A percentile compares a stretch with the other conserved stretches of the same genome.
Conservation (phyloP, 2,113 vertebrate genomes). For the Natator depressus region DNA sequence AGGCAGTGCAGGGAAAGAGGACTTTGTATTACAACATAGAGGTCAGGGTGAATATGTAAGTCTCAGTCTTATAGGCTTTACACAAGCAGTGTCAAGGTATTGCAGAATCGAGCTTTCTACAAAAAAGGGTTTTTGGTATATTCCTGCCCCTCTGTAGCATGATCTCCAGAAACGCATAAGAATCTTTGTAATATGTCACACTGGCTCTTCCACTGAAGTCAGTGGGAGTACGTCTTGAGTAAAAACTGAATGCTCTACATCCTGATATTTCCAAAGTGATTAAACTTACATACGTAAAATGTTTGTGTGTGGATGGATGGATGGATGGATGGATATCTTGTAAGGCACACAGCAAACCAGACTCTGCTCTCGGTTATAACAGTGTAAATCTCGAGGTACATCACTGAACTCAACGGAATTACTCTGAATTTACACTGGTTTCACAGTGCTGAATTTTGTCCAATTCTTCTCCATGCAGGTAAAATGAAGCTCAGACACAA, state of each 20-base stretch:
- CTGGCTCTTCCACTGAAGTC: not conserved
- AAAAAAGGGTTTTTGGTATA: not conserved
- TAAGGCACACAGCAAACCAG: not conserved
- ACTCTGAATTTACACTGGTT: not conserved
- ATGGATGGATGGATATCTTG: too few relatives aligned
- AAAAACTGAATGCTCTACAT: too few relatives aligned
- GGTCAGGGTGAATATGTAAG: not conserved
- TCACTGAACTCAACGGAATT: not conserved
- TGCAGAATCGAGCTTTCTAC: not conserved
- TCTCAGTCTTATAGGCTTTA: not conserved
- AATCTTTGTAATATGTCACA: not conserved
- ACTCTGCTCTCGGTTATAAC: not conserved
- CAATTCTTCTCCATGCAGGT: not conserved
- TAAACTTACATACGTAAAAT: too few relatives aligned
- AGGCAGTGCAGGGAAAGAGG: not conserved
- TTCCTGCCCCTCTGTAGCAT: fast-evolving
- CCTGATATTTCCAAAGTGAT: too few relatives aligned
- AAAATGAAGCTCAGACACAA: not conserved
- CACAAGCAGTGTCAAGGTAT: not conserved
- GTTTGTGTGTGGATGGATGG: too few relatives aligned
- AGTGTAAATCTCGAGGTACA: fast-evolving
- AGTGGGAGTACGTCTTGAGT: not conserved
- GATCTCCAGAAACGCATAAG: fast-evolving
- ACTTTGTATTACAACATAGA: fast-evolving
- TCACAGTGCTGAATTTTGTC: fast-evolving